Conservation (phyloP, 2,113 vertebrate genomes). For the Mohoua ochrocephala region DNA sequence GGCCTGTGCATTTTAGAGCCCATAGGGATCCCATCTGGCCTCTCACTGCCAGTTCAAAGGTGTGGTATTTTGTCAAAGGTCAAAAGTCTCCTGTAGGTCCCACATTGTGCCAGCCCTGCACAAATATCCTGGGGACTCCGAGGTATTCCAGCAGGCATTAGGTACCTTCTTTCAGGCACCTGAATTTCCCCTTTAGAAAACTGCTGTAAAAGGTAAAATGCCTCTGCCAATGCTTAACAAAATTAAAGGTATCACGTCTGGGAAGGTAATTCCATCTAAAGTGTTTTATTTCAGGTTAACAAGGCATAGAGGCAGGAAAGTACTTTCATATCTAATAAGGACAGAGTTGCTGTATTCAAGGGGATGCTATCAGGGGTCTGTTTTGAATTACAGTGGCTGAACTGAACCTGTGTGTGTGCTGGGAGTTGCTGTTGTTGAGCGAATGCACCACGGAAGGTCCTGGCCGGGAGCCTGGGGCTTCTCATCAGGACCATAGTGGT, state of each 20-base stretch:
- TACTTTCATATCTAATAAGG: not conserved
- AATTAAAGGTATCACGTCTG: not conserved
- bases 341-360: not conserved
- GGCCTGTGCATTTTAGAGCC: not conserved
- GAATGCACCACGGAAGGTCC: not conserved
- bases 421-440: not conserved
- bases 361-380: not conserved
- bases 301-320: not conserved
- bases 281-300: slow-evolving; percentile 16
- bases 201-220: not conserved
- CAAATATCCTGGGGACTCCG: not conserved
- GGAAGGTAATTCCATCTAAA: not conserved
- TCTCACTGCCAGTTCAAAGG: not conserved
- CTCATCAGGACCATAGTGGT: rapidly evolving
- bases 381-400: not conserved
- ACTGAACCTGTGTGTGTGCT: not conserved
- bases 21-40: not conserved
- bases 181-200: not conserved
- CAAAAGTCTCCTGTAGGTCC: not conserved
- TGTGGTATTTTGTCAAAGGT: not conserved
- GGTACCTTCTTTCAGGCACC: not conserved
- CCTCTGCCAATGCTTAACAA: not conserved
- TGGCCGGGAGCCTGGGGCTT: not conserved
- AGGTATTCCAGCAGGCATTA: not conserved
- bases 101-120: not conserved